A percentile compares a stretch with the other conserved stretches of the same genome.
Conservation (phyloP, 2,797 vertebrate species). For the Octomys mimax region DNA sequence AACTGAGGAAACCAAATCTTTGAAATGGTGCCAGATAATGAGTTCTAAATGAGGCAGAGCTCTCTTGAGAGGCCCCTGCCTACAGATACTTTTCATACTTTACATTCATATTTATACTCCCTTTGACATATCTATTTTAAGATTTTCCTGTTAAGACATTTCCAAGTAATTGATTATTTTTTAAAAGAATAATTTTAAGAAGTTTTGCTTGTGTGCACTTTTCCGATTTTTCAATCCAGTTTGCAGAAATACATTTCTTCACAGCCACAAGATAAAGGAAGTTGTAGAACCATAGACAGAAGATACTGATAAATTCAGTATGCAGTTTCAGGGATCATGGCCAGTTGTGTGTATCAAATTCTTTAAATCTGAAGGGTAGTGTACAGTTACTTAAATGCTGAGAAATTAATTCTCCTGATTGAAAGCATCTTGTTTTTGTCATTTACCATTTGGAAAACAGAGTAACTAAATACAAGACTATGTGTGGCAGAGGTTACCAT, state of each 20-base stretch:
- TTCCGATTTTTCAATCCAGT: conserved; percentile 30
- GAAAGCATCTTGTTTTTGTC: background rate
- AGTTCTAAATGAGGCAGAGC: conserved; percentile 39
- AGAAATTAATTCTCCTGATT: conserved; percentile 39
- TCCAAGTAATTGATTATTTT: background rate
- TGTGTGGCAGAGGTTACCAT: background rate
- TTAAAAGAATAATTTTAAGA: conserved; percentile 16
- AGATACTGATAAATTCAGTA: background rate
- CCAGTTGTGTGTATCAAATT: background rate
- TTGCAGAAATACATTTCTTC: conserved; percentile 49
- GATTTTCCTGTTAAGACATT: conserved; percentile 36
- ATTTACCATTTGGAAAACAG: conserved; percentile 38
- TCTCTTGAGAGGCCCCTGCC: background rate
- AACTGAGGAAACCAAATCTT: background rate
- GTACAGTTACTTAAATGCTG: background rate
- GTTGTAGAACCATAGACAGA: conserved; percentile 5
- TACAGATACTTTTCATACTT: conserved; percentile 43
- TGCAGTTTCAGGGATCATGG: background rate
- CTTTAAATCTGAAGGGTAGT: conserved; percentile 7
- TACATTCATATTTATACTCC: background rate
- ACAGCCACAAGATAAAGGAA: conserved; percentile 20
- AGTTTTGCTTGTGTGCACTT: background rate
- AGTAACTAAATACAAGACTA: background rate
- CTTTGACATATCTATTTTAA: conserved; percentile 27
- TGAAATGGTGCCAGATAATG: background rate